phyloP scores from a whole-genome alignment of 2,888 invertebrate species.

The Therioaphis trifolii region DNA sequence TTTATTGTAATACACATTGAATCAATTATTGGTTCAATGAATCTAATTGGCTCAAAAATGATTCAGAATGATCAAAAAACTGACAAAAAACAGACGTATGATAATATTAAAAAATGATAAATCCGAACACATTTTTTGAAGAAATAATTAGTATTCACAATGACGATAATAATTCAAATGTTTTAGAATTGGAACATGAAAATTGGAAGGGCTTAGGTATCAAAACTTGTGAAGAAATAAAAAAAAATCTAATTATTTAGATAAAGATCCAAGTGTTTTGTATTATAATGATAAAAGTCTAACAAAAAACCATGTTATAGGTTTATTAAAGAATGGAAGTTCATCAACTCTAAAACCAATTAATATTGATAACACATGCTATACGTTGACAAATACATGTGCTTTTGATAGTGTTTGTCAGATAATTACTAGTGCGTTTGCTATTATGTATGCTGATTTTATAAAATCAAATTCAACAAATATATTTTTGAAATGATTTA shows the following conservation, averaged over 20 bases:
- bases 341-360: neutral
- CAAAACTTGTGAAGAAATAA: neutral
- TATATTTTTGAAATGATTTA: conserved; percentile 6
- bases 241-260: neutral
- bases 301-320: neutral
- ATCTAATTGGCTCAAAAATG: neutral
- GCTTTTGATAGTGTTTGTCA: neutral
- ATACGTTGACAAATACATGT: neutral
- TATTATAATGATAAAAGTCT: neutral
- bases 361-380: neutral
- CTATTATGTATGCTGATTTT: neutral
- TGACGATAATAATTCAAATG: no score
- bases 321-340: neutral
- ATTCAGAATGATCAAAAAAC: no score
- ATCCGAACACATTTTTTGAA: neutral
- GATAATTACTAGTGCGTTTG: neutral
- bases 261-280: neutral
- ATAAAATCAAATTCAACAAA: neutral
- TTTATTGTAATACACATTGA: no score
- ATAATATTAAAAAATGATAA: no score
- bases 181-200: no score
- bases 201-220: neutral
- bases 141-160: no score
- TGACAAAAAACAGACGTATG: no score
- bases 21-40: no score